Evolutionary conservation across 2,797 vertebrate species (phyloP).

Genomic region (Enteromius trimaculatus): DNA sequence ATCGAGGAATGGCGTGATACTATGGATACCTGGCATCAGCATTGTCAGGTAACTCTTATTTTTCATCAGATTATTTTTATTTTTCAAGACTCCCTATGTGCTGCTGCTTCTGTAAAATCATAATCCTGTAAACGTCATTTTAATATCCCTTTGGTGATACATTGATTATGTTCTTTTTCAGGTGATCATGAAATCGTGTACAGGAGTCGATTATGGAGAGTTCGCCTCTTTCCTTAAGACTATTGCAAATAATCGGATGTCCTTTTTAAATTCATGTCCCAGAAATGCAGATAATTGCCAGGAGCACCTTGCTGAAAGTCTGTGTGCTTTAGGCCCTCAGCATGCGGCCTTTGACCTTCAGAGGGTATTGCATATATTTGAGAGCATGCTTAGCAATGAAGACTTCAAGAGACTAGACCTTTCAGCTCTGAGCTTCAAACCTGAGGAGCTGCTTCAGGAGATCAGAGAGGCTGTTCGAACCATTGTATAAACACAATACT

Average conservation of each 20-base stretch:
- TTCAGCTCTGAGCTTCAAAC: conserved; percentile 70
- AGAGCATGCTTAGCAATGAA: conserved; percentile 85
- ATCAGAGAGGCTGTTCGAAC: conserved; percentile 78
- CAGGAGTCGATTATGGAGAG: conserved; percentile 90
- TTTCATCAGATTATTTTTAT: no score
- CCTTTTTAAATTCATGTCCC: conserved; percentile 74
- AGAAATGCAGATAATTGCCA: conserved; percentile 68
- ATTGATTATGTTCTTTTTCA: conserved; percentile 58
- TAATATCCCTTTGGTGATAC: neutral
- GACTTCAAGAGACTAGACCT: conserved; percentile 87
- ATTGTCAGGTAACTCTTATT: conserved; percentile 87
- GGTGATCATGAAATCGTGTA: conserved; percentile 94
- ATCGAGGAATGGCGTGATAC: conserved; percentile 87
- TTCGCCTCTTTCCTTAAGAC: conserved; percentile 90
- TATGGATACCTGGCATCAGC: conserved; percentile 91
- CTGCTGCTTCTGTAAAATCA: neutral
- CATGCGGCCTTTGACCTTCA: conserved; percentile 91
- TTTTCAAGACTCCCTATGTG: neutral
- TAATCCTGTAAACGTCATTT: neutral
- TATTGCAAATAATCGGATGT: conserved; percentile 85
- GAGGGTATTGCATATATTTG: conserved; percentile 83
- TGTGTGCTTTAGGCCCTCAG: conserved; percentile 79
- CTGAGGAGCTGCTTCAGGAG: conserved; percentile 79
- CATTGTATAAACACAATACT: conserved; percentile 76
- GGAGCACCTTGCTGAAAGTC: conserved; percentile 69